Conservation (phyloP, 2,113 vertebrate species). For the Plotosus lineatus region DNA sequence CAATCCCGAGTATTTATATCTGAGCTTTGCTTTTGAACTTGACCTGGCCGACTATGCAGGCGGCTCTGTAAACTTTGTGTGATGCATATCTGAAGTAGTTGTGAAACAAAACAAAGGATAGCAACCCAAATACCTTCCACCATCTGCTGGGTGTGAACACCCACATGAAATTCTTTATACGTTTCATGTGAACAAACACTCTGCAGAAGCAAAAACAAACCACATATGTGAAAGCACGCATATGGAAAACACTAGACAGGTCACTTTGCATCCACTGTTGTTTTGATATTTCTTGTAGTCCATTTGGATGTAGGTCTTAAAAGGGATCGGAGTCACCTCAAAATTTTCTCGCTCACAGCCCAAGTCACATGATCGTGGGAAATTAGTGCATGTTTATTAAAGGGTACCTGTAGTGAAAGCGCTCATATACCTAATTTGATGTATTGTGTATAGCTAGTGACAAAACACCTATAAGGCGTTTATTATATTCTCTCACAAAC, state of each 20-base stretch:
- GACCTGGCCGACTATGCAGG: background rate
- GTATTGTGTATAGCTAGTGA: no score
- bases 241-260: background rate
- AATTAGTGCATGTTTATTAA: constrained; percentile 53
- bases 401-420: no score
- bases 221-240: background rate
- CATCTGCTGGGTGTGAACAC: background rate
- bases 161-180: background rate
- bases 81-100: background rate
- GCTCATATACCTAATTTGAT: no score
- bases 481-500: no score
- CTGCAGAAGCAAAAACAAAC: background rate
- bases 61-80: background rate
- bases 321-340: constrained; percentile 41
- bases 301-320: constrained; percentile 55
- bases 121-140: background rate
- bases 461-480: no score
- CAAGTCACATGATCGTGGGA: constrained; percentile 66
- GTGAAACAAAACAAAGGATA: background rate
- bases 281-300: constrained; percentile 58
- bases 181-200: background rate
- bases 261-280: constrained; percentile 12
- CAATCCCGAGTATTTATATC: background rate
- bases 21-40: background rate
- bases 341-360: constrained; percentile 62